A percentile compares a stretch with the other conserved stretches of the same genome.
Conservation (phyloP, 1,140 invertebrate species). For the Cyrtorhinus lividipennis region DNA sequence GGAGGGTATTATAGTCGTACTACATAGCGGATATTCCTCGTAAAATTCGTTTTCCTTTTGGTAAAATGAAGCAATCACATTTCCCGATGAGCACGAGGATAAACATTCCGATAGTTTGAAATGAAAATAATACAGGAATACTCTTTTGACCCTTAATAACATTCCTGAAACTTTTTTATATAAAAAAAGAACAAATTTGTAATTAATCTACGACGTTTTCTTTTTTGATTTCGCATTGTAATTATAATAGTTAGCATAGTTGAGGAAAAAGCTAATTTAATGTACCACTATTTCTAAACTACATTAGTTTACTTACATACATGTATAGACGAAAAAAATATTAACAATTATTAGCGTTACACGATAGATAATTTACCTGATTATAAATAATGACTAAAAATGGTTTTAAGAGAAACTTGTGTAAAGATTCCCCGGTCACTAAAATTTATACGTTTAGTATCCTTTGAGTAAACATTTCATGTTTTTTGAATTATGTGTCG, state of each 20-base stretch:
- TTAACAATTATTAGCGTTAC: slow-evolving; percentile 13
- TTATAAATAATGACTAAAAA: slow-evolving; percentile 15
- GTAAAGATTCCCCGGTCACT: slow-evolving; percentile 9
- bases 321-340: slow-evolving; percentile 19
- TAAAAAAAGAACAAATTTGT: neutral
- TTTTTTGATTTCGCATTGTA: slow-evolving; percentile 1
- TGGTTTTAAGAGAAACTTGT: slow-evolving; percentile 13
- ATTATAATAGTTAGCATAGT: slow-evolving; percentile 1
- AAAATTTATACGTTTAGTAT: slow-evolving; percentile 14
- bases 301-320: slow-evolving; percentile 19
- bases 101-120: neutral
- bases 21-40: no score
- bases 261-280: slow-evolving; percentile 5
- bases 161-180: neutral
- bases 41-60: no score
- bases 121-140: neutral
- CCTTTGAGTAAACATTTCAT: slow-evolving; percentile 11
- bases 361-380: slow-evolving; percentile 8
- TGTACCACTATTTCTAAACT: slow-evolving; percentile 20
- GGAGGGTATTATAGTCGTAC: no score
- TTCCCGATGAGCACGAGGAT: neutral
- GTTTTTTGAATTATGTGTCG: slow-evolving; percentile 13
- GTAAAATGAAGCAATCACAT: no score
- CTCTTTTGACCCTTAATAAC: neutral
- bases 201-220: neutral